phyloP scores from a whole-genome alignment of 2,113 vertebrate genomes.

The Ursus arctos region DNA sequence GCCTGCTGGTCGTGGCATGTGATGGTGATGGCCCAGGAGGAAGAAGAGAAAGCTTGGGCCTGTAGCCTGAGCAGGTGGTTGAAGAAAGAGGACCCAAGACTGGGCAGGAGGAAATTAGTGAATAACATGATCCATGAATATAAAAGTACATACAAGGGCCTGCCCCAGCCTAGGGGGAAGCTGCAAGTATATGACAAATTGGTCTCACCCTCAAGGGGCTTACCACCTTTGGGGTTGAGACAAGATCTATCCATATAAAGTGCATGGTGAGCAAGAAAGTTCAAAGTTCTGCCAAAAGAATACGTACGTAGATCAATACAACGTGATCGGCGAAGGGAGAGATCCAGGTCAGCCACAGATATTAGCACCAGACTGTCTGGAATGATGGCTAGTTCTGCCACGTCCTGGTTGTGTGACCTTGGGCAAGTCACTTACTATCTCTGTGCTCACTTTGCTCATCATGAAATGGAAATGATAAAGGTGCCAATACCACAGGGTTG shows the following conservation, averaged over 20 bases:
- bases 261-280: neutral
- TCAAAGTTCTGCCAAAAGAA: neutral
- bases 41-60: neutral
- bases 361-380: neutral
- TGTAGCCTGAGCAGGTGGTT: neutral
- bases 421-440: neutral
- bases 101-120: neutral
- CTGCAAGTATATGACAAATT: neutral
- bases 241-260: neutral
- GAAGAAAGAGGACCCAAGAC: neutral
- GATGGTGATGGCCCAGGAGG: neutral
- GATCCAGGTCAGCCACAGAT: neutral
- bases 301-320: neutral
- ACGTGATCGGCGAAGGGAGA: neutral
- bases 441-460: neutral
- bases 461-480: neutral
- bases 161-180: neutral
- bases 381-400: neutral
- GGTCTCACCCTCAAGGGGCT: neutral
- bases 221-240: neutral
- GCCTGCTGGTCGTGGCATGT: neutral
- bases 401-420: neutral
- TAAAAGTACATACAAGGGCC: neutral
- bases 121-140: neutral
- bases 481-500: neutral